These are phyloP conservation scores for Neodontobutis hainanensis DNA, from an alignment of 2,113 vertebrate genomes.

Conservation along the genomic window DNA sequence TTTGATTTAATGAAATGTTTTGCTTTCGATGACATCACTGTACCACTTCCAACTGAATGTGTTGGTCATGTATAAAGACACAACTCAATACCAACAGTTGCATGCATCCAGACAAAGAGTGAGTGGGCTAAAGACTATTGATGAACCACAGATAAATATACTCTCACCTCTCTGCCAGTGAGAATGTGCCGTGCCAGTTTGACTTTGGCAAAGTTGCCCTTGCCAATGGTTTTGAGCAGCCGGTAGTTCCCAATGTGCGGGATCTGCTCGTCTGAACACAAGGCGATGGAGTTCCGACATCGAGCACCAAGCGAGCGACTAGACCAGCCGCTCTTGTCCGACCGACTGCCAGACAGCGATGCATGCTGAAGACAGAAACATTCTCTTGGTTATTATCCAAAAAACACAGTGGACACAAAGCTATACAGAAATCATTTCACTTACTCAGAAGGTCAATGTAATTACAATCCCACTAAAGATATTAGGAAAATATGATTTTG, in stretches of 20 bases:
- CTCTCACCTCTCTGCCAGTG: slow-evolving; percentile 87
- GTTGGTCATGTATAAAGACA: no score
- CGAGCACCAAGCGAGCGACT: slow-evolving; percentile 89
- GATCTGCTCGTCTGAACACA: slow-evolving; percentile 86
- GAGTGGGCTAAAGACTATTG: no score
- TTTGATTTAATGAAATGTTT: no score
- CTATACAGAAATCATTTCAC: background rate
- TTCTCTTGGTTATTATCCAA: background rate
- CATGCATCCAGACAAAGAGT: no score
- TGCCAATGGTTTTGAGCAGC: slow-evolving; percentile 91
- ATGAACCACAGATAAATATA: background rate
- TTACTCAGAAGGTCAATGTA: no score
- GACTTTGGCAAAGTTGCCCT: slow-evolving; percentile 95
- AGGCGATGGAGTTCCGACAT: slow-evolving; percentile 91
- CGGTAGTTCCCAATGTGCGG: slow-evolving; percentile 94
- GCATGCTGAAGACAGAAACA: slow-evolving; percentile 77
- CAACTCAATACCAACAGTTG: no score
- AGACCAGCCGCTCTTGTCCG: slow-evolving; percentile 89
- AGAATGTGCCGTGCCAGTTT: slow-evolving; percentile 91
- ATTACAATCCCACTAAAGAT: no score
- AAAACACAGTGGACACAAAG: no score
- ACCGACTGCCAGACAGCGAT: slow-evolving; percentile 85
- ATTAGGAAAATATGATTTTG: no score
- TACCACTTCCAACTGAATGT: no score
- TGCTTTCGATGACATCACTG: no score